phyloP scores from a whole-genome alignment of 2,888 invertebrate species.

The Eupithecia subfuscata region DNA sequence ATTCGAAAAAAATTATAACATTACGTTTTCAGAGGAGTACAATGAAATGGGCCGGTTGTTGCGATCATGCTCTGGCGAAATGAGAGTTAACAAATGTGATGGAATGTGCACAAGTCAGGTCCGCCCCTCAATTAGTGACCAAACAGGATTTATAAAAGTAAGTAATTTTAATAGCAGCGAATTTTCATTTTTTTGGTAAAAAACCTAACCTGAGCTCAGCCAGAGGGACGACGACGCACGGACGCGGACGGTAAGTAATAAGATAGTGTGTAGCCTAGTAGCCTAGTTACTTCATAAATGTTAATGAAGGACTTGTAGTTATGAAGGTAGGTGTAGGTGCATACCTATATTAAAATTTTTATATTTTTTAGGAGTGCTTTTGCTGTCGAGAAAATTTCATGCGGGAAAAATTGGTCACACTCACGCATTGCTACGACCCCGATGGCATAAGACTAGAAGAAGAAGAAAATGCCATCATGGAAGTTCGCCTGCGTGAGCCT shows the following conservation, averaged over 20 bases:
- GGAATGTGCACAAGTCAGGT: conserved; percentile 96
- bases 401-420: conserved; percentile 90
- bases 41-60: conserved; percentile 92
- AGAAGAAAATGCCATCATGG: conserved; percentile 89
- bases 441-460: conserved; percentile 91
- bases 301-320: background rate
- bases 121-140: conserved; percentile 94
- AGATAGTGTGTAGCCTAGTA: no score
- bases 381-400: conserved; percentile 95
- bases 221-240: background rate
- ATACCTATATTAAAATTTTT: background rate
- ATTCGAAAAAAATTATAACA: background rate
- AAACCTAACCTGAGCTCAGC: background rate
- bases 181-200: background rate
- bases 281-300: background rate
- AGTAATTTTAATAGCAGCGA: background rate
- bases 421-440: conserved; percentile 94
- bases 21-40: conserved; percentile 89
- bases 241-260: no score
- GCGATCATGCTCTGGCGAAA: conserved; percentile 94
- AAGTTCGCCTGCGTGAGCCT: conserved; percentile 93
- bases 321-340: background rate
- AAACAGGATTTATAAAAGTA: conserved; percentile 95
- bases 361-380: conserved; percentile 90
- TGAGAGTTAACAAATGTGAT: conserved; percentile 96